These are phyloP conservation scores for Acleris holmiana DNA, from an alignment of 2,888 invertebrate genomes.

Conservation along the genomic window DNA sequence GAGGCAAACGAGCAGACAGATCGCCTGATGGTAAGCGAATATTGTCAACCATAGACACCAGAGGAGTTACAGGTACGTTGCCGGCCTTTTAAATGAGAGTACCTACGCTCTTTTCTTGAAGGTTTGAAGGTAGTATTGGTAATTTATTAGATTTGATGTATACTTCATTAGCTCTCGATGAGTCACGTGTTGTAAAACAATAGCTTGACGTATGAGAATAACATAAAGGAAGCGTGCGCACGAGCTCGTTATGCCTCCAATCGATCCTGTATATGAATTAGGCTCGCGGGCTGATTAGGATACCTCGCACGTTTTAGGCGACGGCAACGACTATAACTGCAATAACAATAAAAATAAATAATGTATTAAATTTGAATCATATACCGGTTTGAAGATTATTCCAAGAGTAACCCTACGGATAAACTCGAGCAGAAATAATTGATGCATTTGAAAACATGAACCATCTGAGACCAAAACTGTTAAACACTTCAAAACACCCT, in stretches of 20 bases:
- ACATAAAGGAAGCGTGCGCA: constrained; percentile 64
- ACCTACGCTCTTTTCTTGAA: too few relatives aligned
- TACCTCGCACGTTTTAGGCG: constrained; percentile 21
- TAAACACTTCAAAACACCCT: constrained; percentile 33
- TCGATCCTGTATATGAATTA: constrained; percentile 20
- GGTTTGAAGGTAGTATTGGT: too few relatives aligned
- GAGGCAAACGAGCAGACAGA: too few relatives aligned
- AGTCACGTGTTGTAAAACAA: constrained; percentile 74
- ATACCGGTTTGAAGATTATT: not conserved
- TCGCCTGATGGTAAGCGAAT: too few relatives aligned
- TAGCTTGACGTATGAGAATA: constrained; percentile 67
- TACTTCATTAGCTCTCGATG: constrained; percentile 63
- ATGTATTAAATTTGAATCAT: constrained; percentile 2
- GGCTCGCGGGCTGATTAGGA: constrained; percentile 22
- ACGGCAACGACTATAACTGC: constrained; percentile 18
- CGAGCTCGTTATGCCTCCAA: constrained; percentile 47
- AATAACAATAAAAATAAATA: not conserved
- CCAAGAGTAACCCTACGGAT: constrained; percentile 5
- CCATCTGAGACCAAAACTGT: constrained; percentile 18
- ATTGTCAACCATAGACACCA: too few relatives aligned
- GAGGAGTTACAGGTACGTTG: too few relatives aligned
- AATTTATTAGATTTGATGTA: constrained; percentile 28
- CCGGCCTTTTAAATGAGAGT: too few relatives aligned
- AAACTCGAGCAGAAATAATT: constrained; percentile 25
- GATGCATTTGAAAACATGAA: constrained; percentile 29